phyloP scores from a whole-genome alignment of 2,113 vertebrate species.

The Microcebus lehilahytsara region DNA sequence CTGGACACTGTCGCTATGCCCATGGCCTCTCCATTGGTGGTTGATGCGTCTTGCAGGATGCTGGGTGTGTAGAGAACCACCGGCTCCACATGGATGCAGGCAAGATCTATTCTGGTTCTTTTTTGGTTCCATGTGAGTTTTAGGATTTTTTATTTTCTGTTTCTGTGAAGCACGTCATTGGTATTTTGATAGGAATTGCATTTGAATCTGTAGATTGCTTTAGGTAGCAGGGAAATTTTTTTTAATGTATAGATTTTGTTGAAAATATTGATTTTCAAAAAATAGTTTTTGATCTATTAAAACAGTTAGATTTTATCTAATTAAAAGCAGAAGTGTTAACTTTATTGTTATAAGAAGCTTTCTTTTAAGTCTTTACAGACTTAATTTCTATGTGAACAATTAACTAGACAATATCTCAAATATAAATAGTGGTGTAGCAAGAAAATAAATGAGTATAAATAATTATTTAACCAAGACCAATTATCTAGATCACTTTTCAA shows the following conservation, averaged over 20 bases:
- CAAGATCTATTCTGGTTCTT: background rate
- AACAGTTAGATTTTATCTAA: constrained; percentile 12
- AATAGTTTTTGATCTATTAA: background rate
- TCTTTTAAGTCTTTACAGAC: constrained; percentile 73
- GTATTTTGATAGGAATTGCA: background rate
- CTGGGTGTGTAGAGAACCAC: too few species aligned
- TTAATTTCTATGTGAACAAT: constrained; percentile 67
- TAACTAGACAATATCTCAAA: constrained; percentile 66
- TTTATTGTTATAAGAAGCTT: constrained; percentile 34
- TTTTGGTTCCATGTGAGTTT: background rate
- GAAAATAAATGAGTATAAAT: constrained; percentile 67
- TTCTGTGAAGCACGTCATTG: background rate
- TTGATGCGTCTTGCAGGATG: too few species aligned
- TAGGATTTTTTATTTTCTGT: background rate
- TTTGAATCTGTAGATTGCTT: background rate
- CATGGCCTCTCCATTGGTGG: too few species aligned
- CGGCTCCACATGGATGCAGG: too few species aligned
- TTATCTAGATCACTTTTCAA: constrained; percentile 48
- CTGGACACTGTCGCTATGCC: too few species aligned
- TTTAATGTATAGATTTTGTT: background rate
- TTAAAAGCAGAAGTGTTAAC: background rate
- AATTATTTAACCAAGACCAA: constrained; percentile 60
- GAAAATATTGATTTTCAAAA: background rate
- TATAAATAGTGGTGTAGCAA: constrained; percentile 58
- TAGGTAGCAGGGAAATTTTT: background rate